These are phyloP conservation scores for Phyto melanocephala DNA, from an alignment of 2,888 invertebrate species.

Conservation along the genomic window DNA sequence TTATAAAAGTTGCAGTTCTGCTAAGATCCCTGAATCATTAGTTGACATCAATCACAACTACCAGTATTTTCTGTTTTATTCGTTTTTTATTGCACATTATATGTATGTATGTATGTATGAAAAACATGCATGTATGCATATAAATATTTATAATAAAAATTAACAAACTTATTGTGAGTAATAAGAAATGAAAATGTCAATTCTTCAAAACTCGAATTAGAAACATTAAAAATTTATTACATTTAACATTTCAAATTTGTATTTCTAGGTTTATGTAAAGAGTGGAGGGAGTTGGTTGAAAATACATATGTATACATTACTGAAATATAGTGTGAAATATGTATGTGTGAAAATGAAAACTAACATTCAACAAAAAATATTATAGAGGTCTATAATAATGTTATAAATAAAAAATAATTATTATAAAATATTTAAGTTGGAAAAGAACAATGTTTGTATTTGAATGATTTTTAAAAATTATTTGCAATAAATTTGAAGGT, in stretches of 20 bases:
- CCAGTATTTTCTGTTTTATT: slow-evolving; percentile 13
- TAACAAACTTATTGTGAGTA: not conserved
- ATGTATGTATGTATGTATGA: too few relatives aligned
- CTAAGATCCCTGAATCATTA: slow-evolving; percentile 17
- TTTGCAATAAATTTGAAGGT: too few relatives aligned
- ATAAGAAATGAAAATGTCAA: not conserved
- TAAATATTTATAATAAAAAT: not conserved
- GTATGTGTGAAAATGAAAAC: not conserved
- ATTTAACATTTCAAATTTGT: not conserved
- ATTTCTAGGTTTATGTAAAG: too few relatives aligned
- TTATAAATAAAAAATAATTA: not conserved
- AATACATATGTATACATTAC: slow-evolving; percentile 16
- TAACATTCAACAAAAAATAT: not conserved
- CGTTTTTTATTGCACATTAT: slow-evolving; percentile 1
- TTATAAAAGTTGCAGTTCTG: not conserved
- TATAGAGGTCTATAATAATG: too few relatives aligned
- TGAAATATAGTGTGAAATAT: too few relatives aligned
- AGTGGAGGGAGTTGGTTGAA: not conserved
- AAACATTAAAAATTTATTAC: not conserved
- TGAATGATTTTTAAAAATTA: too few relatives aligned
- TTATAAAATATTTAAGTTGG: not conserved
- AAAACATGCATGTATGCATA: not conserved
- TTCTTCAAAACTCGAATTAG: not conserved
- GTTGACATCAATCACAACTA: slow-evolving; percentile 7
- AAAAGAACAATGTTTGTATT: too few relatives aligned